Base-by-base conservation (phyloP, 1,140 invertebrate species). In the Melanaphis sacchari region DNA sequence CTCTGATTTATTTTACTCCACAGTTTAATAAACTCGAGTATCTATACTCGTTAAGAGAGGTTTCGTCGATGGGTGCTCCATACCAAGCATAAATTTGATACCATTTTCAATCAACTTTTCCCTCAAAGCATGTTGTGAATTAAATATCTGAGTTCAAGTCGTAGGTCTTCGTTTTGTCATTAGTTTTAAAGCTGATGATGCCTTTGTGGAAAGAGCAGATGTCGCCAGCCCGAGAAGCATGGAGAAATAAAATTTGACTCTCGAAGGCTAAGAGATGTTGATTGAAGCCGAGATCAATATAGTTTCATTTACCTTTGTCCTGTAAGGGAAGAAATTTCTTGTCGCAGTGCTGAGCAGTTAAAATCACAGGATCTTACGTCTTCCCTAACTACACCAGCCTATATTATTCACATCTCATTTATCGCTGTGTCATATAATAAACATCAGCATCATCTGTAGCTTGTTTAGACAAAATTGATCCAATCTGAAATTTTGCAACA, bases 381-480 rank as follows among this genome's bases (percentile, higher is more conserved):
- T 59, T 89, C 93, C 49, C 93, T 93, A 85, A 94, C 93, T 94
- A 94, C 90, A 94, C 66, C 76, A 26, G 54, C 46, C 46, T 49
- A 31, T 94, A 26, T 54, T 89, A 26, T 59, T 38, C 40, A 84
- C 22, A 43, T 36, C 46, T 89, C n/a, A 36, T 94, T 88, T 49
- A 94, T 87, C 11, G 94, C 94, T 38, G 93, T 94, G 52, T 94
- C 5, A n/a, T n/a, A 94, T 93, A 38, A 94, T 94, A 59, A 31
- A 82, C 43, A 88, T 94, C 94, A 40, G 94, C 93, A 91, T 94
- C 94, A 87, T 94, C 93, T 15, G 59, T 81, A 21, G 91, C 94
- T 85, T 94, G 84, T 43, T 88, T 36, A 22, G 52, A n/a, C 21
- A 87, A 91, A 59, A n/a, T 91, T 91, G n/a, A 59, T 59, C n/a